Evolutionary conservation across 2,797 vertebrate species (phyloP).

Genomic region (Nasua narica): DNA sequence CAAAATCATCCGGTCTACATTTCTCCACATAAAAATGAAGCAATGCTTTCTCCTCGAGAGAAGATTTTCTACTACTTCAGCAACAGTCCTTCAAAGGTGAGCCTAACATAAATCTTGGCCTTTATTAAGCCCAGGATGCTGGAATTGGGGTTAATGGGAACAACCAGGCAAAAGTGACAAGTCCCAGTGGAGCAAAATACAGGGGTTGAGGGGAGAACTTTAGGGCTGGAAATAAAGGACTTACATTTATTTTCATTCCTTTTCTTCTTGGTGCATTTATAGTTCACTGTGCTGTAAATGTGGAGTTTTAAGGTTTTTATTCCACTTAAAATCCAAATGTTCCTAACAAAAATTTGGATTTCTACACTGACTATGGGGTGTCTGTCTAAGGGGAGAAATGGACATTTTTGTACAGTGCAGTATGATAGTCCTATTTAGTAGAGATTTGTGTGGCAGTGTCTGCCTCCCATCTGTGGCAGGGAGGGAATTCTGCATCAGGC

Average conservation of each 20-base stretch:
- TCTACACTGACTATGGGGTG: not conserved
- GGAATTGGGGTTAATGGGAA: not conserved
- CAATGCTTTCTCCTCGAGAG: slow-evolving; percentile 84
- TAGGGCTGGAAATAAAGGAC: not conserved
- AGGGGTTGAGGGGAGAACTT: not conserved
- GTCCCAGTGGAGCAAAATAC: not conserved
- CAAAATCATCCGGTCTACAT: slow-evolving; percentile 93
- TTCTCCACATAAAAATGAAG: slow-evolving; percentile 90
- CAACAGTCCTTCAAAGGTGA: slow-evolving; percentile 94
- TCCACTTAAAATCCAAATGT: not conserved
- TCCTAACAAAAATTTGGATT: not conserved
- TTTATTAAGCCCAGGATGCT: not conserved
- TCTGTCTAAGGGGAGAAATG: not conserved
- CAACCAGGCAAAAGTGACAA: not conserved
- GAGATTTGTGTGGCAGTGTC: not conserved
- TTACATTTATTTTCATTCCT: slow-evolving; percentile 21
- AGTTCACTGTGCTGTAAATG: not conserved
- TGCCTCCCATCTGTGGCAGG: not conserved
- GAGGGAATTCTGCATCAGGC: not conserved
- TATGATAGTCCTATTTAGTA: not conserved
- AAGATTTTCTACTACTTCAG: slow-evolving; percentile 95
- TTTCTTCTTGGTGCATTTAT: not conserved
- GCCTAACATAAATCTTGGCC: not conserved
- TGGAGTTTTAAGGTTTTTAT: not conserved
- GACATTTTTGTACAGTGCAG: not conserved